Conservation (phyloP, 2,888 invertebrate genomes). For the Ischnus inquisitorius region DNA sequence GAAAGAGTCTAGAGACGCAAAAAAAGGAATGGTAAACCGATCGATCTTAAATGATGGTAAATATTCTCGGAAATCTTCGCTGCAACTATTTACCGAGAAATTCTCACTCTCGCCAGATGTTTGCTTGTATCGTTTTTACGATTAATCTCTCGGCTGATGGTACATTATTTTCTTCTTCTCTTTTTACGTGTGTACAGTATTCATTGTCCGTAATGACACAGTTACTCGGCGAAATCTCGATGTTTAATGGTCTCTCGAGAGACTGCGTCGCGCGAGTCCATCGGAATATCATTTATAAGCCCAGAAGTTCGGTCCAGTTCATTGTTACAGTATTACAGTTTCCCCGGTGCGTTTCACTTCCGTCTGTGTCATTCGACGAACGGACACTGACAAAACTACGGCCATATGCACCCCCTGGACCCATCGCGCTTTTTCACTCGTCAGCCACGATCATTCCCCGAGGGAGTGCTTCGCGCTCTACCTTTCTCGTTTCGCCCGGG, state of each 20-base stretch:
- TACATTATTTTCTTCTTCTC: conserved; percentile 29
- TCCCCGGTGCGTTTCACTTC: not conserved
- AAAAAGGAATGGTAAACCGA: conserved; percentile 22
- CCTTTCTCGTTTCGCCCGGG: conserved; percentile 47
- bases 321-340: conserved; percentile 21
- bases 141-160: conserved; percentile 42
- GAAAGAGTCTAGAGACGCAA: conserved; percentile 4
- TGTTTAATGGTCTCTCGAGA: conserved; percentile 51
- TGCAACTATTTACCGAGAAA: conserved; percentile 46
- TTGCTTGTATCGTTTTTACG: not conserved
- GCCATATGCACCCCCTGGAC: not conserved
- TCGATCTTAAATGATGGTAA: conserved; percentile 33
- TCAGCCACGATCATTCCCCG: conserved; percentile 8
- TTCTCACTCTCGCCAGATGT: conserved; percentile 44
- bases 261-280: conserved; percentile 38
- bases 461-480: conserved; percentile 5
- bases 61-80: not conserved
- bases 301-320: conserved; percentile 56
- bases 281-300: conserved; percentile 69
- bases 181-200: conserved; percentile 14
- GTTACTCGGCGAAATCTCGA: conserved; percentile 12
- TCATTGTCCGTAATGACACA: conserved; percentile 42
- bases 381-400: conserved; percentile 18
- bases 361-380: conserved; percentile 33
- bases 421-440: conserved; percentile 18